phyloP scores from a whole-genome alignment of 2,888 invertebrate species.

The Geophilus truncorum region DNA sequence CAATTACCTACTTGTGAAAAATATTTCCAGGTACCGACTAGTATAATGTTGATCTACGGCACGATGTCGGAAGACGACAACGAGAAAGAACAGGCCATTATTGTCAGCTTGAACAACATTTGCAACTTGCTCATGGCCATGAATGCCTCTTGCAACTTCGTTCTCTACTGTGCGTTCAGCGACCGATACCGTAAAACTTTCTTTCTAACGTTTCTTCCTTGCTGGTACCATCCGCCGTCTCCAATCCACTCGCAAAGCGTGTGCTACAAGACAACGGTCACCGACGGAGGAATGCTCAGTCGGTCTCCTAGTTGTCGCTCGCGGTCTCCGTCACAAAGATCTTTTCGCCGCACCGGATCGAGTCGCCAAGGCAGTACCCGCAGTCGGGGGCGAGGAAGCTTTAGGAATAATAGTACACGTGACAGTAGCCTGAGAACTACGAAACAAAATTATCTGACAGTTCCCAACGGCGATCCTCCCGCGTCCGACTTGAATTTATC shows the following conservation, averaged over 20 bases:
- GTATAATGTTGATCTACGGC: slow-evolving; percentile 56
- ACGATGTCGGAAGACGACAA: slow-evolving; percentile 42
- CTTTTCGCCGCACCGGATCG: not conserved
- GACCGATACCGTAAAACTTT: slow-evolving; percentile 65
- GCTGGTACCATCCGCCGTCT: slow-evolving; percentile 39
- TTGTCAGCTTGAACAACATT: slow-evolving; percentile 61
- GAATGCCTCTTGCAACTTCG: slow-evolving; percentile 70
- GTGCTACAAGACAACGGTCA: slow-evolving; percentile 32
- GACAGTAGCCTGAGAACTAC: not conserved
- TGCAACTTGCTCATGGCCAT: slow-evolving; percentile 65
- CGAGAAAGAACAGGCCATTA: slow-evolving; percentile 47
- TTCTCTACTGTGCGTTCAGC: slow-evolving; percentile 70
- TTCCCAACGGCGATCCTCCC: slow-evolving; percentile 30
- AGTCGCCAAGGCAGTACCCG: slow-evolving; percentile 27
- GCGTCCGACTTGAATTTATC: not conserved
- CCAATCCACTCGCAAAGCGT: slow-evolving; percentile 37
- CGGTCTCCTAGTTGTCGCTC: slow-evolving; percentile 31
- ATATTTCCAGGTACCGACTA: slow-evolving; percentile 53
- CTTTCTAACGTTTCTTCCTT: slow-evolving; percentile 44
- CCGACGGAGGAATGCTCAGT: slow-evolving; percentile 27
- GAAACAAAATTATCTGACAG: slow-evolving; percentile 31
- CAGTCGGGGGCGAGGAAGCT: slow-evolving; percentile 31
- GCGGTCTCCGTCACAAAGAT: slow-evolving; percentile 31
- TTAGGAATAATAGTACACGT: not conserved
- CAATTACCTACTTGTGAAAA: not conserved